Evolutionary conservation across 2,797 vertebrate species (phyloP).

Genomic region (Gouania willdenowi): DNA sequence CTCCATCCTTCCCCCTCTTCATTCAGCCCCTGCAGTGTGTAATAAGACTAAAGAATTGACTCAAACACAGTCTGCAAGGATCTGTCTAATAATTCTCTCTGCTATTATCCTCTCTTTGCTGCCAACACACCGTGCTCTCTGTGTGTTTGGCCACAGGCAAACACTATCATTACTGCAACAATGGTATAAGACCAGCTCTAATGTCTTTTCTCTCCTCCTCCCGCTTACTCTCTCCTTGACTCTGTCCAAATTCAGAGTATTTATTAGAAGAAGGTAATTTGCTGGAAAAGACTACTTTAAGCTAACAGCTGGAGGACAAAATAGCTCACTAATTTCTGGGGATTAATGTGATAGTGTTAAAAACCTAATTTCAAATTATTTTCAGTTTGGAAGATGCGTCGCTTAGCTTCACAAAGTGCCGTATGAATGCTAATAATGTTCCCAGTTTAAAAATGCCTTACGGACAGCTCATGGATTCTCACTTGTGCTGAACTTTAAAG

Average conservation of each 20-base stretch:
- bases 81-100: conserved; percentile 62
- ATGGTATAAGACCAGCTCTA: conserved; percentile 29
- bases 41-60: conserved; percentile 68
- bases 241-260: conserved; percentile 39
- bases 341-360: conserved; percentile 16
- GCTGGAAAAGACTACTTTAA: conserved; percentile 33
- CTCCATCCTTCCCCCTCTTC: not conserved
- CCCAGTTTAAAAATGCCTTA: too few species aligned
- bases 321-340: conserved; percentile 24
- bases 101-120: conserved; percentile 59
- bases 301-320: conserved; percentile 27
- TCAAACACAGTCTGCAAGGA: conserved; percentile 52
- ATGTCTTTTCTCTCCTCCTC: conserved; percentile 10
- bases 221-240: conserved; percentile 41
- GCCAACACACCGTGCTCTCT: conserved; percentile 41
- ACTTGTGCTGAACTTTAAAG: too few species aligned
- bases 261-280: conserved; percentile 45
- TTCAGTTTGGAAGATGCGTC: too few species aligned
- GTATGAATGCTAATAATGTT: too few species aligned
- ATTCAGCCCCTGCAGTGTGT: conserved; percentile 43
- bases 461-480: too few species aligned
- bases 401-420: too few species aligned
- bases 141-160: conserved; percentile 59
- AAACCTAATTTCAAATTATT: conserved; percentile 10
- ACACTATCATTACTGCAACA: conserved; percentile 59